Base-by-base conservation (phyloP, 2,888 invertebrate species). In the Stictocephala bisonia region DNA sequence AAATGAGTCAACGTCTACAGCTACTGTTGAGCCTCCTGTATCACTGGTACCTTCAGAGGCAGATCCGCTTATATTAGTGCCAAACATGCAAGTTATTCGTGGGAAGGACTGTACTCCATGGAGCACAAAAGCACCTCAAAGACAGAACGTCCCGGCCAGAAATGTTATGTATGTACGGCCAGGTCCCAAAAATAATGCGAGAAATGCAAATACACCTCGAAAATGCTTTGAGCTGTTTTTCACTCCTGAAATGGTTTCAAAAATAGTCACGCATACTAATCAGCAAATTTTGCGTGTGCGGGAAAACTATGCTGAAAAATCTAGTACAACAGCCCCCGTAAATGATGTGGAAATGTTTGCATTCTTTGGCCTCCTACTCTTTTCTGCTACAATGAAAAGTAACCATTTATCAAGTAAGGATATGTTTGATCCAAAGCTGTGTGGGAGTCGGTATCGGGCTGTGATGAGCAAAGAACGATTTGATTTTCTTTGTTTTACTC, bases 401-500 rank as follows among this genome's bases (percentile, higher is more conserved):
- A 58, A 58, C 31, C 58, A 58, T 20, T 31, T 58, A 58, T 31
- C 29, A 58, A 58, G 31, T 58, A 31, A 18, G 20, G 20, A 27
- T 29, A 58, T 58, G 31, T 58, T 58, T 58, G 58, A 58, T 58
- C 31, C 31, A 31, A 27, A 31, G 31, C 29, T 31, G 31, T 58
- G 58, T 58, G 31, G 58, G n/a, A 58, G 58, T 58, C 58, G 31
- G 29, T 58, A 58, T 58, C 31, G 58, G 13, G 58, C 58, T 31
- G 58, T 58, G 31, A 58, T 58, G 58, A 56, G 56, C 29, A 24
- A n/a, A 27, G 64, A 64, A 35, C 35, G 64, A 22, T 66, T 66
- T 66, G 41, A 66, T 22, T 66, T 66, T 66, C 58, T 58, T 40
- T 41, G n/a, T 26, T 66, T 40, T 7, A 22, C 24, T 66, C 41